Evolutionary conservation across 2,113 vertebrate species (phyloP).

Genomic region (Ageneiosus marmoratus): DNA sequence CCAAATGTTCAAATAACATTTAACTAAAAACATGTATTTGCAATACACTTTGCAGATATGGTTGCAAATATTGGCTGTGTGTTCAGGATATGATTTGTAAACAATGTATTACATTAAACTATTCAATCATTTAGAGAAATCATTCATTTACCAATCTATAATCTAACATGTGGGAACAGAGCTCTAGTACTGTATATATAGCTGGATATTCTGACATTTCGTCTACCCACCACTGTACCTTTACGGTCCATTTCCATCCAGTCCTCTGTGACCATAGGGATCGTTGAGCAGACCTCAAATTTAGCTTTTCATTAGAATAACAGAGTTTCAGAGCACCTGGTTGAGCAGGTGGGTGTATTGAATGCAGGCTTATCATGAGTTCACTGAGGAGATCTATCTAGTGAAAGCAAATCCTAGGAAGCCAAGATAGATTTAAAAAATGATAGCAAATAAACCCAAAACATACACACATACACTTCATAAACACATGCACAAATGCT

Average conservation of each 20-base stretch:
- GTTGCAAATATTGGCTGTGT: neutral
- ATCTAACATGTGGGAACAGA: constrained; percentile 3
- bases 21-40: neutral
- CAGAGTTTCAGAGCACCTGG: constrained; percentile 41
- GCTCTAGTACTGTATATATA: constrained; percentile 20
- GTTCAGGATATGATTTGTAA: constrained; percentile 28
- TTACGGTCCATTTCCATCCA: constrained; percentile 35
- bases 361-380: constrained; percentile 28
- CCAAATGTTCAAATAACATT: neutral
- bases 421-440: neutral
- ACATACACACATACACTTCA: constrained; percentile 5
- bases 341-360: constrained; percentile 20
- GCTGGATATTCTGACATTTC: constrained; percentile 31
- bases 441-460: neutral
- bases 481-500: constrained; percentile 28
- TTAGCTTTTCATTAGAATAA: constrained; percentile 21
- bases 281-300: constrained; percentile 42
- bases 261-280: constrained; percentile 35
- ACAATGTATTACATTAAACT: constrained; percentile 33
- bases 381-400: constrained; percentile 11
- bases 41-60: neutral
- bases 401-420: neutral
- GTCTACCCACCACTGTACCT: constrained; percentile 29
- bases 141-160: constrained; percentile 14
- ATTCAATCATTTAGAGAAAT: too few relatives aligned